phyloP scores from a whole-genome alignment of 2,888 invertebrate genomes.

The Watsonalla cultraria region DNA sequence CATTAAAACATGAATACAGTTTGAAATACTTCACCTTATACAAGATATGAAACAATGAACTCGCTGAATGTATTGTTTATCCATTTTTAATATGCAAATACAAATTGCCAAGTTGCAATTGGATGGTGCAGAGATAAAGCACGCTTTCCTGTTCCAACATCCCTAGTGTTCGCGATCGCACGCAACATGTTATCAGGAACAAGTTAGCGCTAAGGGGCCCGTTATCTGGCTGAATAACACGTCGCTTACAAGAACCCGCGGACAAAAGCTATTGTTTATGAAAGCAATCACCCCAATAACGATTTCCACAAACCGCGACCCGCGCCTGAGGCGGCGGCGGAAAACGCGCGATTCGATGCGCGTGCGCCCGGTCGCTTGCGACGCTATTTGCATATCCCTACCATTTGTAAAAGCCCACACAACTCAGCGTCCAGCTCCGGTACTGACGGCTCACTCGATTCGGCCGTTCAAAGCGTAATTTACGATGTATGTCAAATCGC shows the following conservation, averaged over 20 bases:
- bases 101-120: conserved; percentile 23
- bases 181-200: conserved; percentile 38
- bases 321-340: conserved; percentile 57
- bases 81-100: conserved; percentile 11
- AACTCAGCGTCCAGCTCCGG: conserved; percentile 15
- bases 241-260: conserved; percentile 57
- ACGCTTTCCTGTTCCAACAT: conserved; percentile 30
- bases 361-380: conserved; percentile 59
- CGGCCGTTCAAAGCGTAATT: conserved; percentile 61
- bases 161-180: conserved; percentile 37
- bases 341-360: conserved; percentile 75
- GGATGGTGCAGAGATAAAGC: conserved; percentile 31
- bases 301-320: conserved; percentile 72
- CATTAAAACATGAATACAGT: not conserved
- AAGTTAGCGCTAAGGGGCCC: conserved; percentile 39
- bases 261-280: conserved; percentile 77
- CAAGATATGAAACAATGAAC: not conserved
- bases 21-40: conserved; percentile 15
- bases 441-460: conserved; percentile 48
- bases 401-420: conserved; percentile 38
- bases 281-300: conserved; percentile 78
- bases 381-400: conserved; percentile 61
- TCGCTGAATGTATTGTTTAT: not conserved
- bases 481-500: conserved; percentile 76
- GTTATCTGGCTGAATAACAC: conserved; percentile 63